These are phyloP conservation scores for Muscina levida DNA, from an alignment of 2,888 invertebrate genomes.

Conservation along the genomic window DNA sequence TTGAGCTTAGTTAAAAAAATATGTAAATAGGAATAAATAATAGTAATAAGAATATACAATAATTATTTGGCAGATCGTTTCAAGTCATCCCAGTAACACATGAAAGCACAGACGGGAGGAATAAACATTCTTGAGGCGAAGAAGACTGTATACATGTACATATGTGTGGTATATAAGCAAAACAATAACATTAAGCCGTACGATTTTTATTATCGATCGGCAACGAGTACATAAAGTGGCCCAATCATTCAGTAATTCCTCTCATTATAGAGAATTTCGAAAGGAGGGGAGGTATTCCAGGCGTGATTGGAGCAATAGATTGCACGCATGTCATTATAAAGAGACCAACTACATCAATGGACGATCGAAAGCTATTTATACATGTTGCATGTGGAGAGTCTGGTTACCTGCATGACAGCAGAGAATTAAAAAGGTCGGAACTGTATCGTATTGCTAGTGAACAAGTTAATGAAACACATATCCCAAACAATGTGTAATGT, in stretches of 20 bases:
- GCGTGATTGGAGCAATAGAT: constrained; percentile 29
- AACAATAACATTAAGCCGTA: constrained; percentile 53
- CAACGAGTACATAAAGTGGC: constrained; percentile 62
- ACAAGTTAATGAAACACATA: too few relatives aligned
- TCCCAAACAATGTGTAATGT: too few relatives aligned
- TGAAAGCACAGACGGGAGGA: constrained; percentile 36
- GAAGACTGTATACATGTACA: constrained; percentile 51
- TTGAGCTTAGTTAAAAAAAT: too few relatives aligned
- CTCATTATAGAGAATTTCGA: too few relatives aligned
- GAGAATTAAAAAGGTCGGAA: too few relatives aligned
- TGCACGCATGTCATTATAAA: constrained; percentile 67
- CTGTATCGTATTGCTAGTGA: too few relatives aligned
- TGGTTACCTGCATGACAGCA: too few relatives aligned
- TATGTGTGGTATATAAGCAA: constrained; percentile 63
- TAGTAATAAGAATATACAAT: background rate
- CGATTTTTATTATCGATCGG: constrained; percentile 55
- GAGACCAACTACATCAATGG: constrained; percentile 64
- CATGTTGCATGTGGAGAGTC: too few relatives aligned
- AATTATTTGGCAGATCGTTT: background rate
- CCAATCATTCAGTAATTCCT: background rate
- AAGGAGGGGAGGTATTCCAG: too few relatives aligned
- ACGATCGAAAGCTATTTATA: too few relatives aligned
- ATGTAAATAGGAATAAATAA: too few relatives aligned
- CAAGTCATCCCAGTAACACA: background rate
- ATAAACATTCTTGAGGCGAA: constrained; percentile 28